A percentile compares a stretch with the other conserved stretches of the same genome.
phyloP scores from a whole-genome alignment of 2,113 vertebrate species.

The Pica pica region DNA sequence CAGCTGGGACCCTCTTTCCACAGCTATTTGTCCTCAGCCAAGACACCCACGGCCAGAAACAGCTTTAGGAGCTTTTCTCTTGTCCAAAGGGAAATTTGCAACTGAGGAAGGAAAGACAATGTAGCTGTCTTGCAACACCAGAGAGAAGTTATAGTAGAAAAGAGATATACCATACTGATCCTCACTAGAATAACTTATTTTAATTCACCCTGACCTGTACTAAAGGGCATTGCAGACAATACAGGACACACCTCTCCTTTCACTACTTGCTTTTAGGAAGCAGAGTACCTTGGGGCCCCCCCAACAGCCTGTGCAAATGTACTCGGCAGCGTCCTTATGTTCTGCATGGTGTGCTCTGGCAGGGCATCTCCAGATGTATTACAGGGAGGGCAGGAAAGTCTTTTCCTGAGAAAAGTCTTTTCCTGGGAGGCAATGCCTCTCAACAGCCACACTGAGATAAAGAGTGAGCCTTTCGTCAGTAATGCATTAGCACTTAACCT shows the following conservation, averaged over 20 bases:
- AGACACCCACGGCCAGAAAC: not conserved
- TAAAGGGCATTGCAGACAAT: not conserved
- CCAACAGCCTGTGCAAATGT: not conserved
- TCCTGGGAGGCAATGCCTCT: not conserved
- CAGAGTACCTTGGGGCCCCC: not conserved
- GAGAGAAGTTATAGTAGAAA: not conserved
- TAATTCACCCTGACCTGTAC: not conserved
- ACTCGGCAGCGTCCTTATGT: fast-evolving
- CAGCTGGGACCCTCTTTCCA: not conserved
- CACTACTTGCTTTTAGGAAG: not conserved
- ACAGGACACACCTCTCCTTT: not conserved
- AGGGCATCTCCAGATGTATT: not conserved
- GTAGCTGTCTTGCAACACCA: not conserved
- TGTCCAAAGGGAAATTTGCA: not conserved
- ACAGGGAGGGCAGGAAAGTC: not conserved
- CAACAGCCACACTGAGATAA: not conserved
- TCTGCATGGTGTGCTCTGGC: not conserved
- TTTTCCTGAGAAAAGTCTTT: not conserved
- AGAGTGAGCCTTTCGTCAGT: not conserved
- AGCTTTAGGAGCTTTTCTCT: not conserved
- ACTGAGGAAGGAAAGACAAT: not conserved
- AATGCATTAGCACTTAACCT: not conserved
- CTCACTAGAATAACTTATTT: not conserved
- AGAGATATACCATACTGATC: not conserved
- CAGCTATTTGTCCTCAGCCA: not conserved